Conservation (phyloP, 1,140 invertebrate genomes). For the Drosophila lowei region DNA sequence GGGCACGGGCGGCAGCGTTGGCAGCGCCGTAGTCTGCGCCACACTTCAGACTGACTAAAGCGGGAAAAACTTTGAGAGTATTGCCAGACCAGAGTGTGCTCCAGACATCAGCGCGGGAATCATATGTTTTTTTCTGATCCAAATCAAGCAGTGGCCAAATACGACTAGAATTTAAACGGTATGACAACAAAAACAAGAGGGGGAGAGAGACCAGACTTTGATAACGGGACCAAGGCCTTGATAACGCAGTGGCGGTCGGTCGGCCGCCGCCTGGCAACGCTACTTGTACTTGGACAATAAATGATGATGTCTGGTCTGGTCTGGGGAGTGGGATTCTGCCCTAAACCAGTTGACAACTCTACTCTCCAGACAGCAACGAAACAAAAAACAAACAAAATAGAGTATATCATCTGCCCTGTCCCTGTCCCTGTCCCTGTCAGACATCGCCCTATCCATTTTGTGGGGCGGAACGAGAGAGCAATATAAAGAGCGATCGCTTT, state of each 20-base stretch:
- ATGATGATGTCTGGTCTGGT: not conserved
- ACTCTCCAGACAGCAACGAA: not conserved
- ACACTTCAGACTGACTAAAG: conserved; percentile 1
- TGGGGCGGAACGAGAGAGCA: not conserved
- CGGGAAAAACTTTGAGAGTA: conserved; percentile 11
- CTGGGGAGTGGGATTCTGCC: conserved; percentile 3
- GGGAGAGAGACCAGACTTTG: conserved; percentile 40
- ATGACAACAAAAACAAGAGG: conserved; percentile 13
- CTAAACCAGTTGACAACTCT: conserved; percentile 22
- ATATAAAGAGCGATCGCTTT: not conserved
- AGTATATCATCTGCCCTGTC: no score
- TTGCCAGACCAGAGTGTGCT: conserved; percentile 19
- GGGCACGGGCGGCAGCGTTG: no score
- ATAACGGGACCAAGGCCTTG: conserved; percentile 28
- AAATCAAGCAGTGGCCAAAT: conserved; percentile 28
- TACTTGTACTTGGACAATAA: not conserved
- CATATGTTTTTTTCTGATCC: conserved; percentile 21
- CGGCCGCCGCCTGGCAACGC: conserved; percentile 33
- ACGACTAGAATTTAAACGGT: conserved; percentile 37
- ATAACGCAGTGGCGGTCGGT: conserved; percentile 27
- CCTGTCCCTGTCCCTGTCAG: no score
- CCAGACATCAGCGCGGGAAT: conserved; percentile 12
- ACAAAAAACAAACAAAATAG: no score
- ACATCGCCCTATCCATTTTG: not conserved
- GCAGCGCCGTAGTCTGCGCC: conserved; percentile 10